Percentiles rank a stretch among this genome's conserved stretches.
phyloP scores from a whole-genome alignment of 1,140 invertebrate genomes.

The Drosophila ohnishii region DNA sequence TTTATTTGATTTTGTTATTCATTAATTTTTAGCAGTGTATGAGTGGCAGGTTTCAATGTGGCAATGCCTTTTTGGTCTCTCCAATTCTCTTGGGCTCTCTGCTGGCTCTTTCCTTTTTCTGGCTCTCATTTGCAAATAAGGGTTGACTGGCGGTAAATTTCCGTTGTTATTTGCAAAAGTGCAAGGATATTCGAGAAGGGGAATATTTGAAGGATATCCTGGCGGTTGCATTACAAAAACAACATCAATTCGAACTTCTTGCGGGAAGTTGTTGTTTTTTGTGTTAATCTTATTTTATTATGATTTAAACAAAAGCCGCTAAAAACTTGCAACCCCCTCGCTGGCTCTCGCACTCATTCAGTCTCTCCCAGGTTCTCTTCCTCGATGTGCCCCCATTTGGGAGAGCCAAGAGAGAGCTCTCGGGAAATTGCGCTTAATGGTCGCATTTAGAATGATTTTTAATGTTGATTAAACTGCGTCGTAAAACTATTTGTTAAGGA shows the following conservation, averaged over 20 bases:
- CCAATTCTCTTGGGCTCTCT: conserved; percentile 1
- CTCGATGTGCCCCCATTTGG: conserved; percentile 14
- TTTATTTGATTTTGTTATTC: background rate
- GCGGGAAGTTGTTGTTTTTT: conserved; percentile 15
- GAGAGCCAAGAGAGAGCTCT: conserved; percentile 3
- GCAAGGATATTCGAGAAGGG: conserved; percentile 39
- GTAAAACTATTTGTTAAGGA: conserved; percentile 37
- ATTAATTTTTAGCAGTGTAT: conserved; percentile 40
- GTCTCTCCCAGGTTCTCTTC: conserved; percentile 1
- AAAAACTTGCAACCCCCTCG: conserved; percentile 33
- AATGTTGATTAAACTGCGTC: conserved; percentile 45
- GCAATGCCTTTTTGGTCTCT: conserved; percentile 34
- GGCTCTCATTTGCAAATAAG: conserved; percentile 38
- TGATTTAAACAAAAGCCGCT: conserved; percentile 40
- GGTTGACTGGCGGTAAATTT: conserved; percentile 55
- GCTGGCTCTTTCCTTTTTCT: conserved; percentile 2
- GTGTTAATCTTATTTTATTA: conserved; percentile 17
- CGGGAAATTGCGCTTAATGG: conserved; percentile 44
- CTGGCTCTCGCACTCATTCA: conserved; percentile 1
- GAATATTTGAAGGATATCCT: conserved; percentile 33
- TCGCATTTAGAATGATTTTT: conserved; percentile 39
- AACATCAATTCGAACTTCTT: conserved; percentile 16
- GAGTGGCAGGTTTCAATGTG: conserved; percentile 13
- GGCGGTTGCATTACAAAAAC: conserved; percentile 38
- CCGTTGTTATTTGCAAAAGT: conserved; percentile 58